phyloP scores from a whole-genome alignment of 30 jellyfish, hydroid and myxozoan genomes.

The Pseudorhiza aurosa region DNA sequence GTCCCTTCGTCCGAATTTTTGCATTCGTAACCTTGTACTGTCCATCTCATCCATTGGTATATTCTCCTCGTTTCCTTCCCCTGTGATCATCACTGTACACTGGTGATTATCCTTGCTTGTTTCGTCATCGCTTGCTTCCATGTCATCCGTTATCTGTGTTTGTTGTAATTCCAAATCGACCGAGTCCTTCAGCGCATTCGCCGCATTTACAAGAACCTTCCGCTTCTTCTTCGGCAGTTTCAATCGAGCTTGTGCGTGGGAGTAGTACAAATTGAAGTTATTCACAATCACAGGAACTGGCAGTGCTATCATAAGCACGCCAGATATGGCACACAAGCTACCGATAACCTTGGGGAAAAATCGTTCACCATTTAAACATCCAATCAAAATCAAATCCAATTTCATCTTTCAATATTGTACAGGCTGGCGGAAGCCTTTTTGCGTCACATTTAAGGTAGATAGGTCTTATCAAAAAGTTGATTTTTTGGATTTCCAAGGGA shows the following conservation, averaged over 20 bases:
- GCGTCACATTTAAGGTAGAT: too few species aligned
- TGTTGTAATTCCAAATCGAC: conserved; percentile 58
- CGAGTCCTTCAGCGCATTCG: conserved; percentile 88
- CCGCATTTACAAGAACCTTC: conserved; percentile 88
- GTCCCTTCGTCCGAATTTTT: conserved; percentile 77
- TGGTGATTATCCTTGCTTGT: conserved; percentile 34
- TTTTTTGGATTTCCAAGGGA: too few species aligned
- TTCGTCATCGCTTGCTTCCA: conserved; percentile 53
- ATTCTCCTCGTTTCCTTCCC: conserved; percentile 12
- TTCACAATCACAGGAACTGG: conserved; percentile 98
- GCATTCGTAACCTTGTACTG: conserved; percentile 59
- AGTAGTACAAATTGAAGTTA: conserved; percentile 87
- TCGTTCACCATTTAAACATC: background rate
- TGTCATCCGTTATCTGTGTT: conserved; percentile 63
- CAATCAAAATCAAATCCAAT: too few species aligned
- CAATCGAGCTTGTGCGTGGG: conserved; percentile 97
- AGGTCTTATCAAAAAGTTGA: too few species aligned
- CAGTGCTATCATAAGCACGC: conserved; percentile 96
- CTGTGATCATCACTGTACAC: conserved; percentile 37
- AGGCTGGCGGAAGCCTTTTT: too few species aligned
- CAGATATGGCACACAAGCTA: conserved; percentile 87
- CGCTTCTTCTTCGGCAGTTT: conserved; percentile 94
- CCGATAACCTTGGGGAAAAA: conserved; percentile 70
- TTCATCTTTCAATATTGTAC: too few species aligned
- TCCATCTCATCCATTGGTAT: conserved; percentile 31